These are phyloP conservation scores for Drosophila bocki DNA, from an alignment of 1,140 invertebrate species.

Conservation along the genomic window DNA sequence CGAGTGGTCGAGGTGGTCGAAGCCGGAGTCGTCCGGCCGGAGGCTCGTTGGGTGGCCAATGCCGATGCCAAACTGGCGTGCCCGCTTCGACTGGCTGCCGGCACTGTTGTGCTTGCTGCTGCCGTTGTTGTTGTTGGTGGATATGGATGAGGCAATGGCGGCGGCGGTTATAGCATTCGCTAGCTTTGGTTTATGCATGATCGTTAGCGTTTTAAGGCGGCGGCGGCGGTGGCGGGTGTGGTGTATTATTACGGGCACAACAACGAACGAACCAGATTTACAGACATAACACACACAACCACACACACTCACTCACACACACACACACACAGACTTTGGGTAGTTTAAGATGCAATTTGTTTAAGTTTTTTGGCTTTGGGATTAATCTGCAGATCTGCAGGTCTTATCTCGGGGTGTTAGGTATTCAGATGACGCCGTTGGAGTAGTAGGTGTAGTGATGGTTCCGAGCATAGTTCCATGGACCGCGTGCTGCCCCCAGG, in stretches of 20 bases:
- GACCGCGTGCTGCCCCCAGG: slow-evolving; percentile 54
- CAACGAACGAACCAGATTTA: slow-evolving; percentile 61
- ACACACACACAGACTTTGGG: slow-evolving; percentile 1
- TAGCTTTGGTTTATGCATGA: slow-evolving; percentile 83
- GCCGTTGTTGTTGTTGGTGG: slow-evolving; percentile 63
- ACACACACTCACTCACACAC: neutral
- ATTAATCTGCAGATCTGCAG: slow-evolving; percentile 48
- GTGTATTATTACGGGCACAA: slow-evolving; percentile 62
- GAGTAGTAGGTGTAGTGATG: slow-evolving; percentile 44
- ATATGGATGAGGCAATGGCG: slow-evolving; percentile 81
- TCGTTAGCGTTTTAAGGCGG: slow-evolving; percentile 58
- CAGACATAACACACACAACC: slow-evolving; percentile 64
- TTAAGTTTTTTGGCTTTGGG: slow-evolving; percentile 41
- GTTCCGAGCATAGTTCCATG: slow-evolving; percentile 65
- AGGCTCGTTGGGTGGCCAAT: slow-evolving; percentile 9
- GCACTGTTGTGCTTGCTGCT: slow-evolving; percentile 41
- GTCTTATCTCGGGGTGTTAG: slow-evolving; percentile 49
- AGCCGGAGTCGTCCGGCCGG: slow-evolving; percentile 52
- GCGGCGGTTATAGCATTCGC: slow-evolving; percentile 78
- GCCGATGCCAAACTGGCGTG: slow-evolving; percentile 41
- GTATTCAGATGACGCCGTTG: slow-evolving; percentile 51
- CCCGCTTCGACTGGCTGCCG: slow-evolving; percentile 57
- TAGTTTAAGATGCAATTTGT: slow-evolving; percentile 29
- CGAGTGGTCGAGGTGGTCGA: slow-evolving; percentile 61
- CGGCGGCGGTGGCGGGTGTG: slow-evolving; percentile 32